These are phyloP conservation scores for Asbolus verrucosus DNA, from an alignment of 1,140 invertebrate genomes.

Conservation along the genomic window DNA sequence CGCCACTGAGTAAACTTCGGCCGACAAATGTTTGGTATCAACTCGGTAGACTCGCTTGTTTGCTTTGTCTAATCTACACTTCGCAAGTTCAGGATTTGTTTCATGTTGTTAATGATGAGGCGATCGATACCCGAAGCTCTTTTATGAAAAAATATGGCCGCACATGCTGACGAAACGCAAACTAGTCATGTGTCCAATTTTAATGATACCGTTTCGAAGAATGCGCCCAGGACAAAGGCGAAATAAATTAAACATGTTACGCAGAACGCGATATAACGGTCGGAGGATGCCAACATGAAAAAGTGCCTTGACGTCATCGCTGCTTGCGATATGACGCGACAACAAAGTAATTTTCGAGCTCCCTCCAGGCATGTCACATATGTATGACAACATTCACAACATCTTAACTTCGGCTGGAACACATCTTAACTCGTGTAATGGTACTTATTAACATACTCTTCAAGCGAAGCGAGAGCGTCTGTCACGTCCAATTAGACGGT, in stretches of 20 bases:
- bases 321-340: too few species aligned
- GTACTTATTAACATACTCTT: too few species aligned
- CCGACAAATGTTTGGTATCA: slow-evolving; percentile 36
- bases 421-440: too few species aligned
- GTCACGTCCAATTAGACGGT: too few species aligned
- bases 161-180: neutral
- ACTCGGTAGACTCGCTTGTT: slow-evolving; percentile 24
- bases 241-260: neutral
- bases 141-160: slow-evolving; percentile 12
- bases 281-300: too few species aligned
- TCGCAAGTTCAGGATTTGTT: slow-evolving; percentile 23
- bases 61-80: slow-evolving; percentile 33
- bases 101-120: slow-evolving; percentile 25
- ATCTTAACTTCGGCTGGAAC: too few species aligned
- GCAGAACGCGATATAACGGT: neutral
- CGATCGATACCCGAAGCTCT: slow-evolving; percentile 17
- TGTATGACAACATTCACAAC: too few species aligned
- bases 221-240: neutral
- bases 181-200: slow-evolving; percentile 34
- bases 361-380: too few species aligned
- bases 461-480: too few species aligned
- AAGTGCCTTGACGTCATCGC: too few species aligned
- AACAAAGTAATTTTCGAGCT: too few species aligned
- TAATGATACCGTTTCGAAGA: slow-evolving; percentile 19
- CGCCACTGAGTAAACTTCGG: slow-evolving; percentile 25